Evolutionary conservation across 1,140 invertebrate species (phyloP), one percentile per base, ranked within the genome.

Genomic region (Prorops nasuta): DNA sequence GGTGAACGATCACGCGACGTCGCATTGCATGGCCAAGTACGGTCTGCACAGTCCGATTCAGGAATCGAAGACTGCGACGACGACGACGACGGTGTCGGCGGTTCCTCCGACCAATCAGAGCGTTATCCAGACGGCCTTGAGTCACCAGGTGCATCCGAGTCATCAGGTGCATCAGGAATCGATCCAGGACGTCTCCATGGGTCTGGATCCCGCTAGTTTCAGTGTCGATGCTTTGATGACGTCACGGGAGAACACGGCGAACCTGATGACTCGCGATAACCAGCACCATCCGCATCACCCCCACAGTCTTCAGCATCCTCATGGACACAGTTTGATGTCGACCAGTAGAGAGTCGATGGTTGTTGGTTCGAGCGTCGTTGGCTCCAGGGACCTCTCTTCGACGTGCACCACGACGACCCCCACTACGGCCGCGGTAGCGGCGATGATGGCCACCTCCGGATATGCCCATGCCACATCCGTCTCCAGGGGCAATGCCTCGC

Each of bases 211-310:
- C 0, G 68, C 79, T 1, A 75, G 72, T 9, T 82, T 83, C 46
- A 81, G 74, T 51, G 81, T 82, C 8, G 81, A 82, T 44, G 77
- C 78, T 9, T 51, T 81, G 14, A 81, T 81, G 78, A 80, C 75
- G 0, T 60, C 65, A 1, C 66, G 66, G 2, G 66, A 79, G 64
- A 55, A 78, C 65, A 67, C 66, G 63, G 52, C 62, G 46, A 12
- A 74, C 54, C 58, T 79, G 66, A 62, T 62, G 67, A 15, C 69
- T 44, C 72, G 79, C 56, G 47, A 71, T 42, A 73, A 79, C 72
- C 51, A 82, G 24, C 81, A 78, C 20, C 71, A 70, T 20, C 67
- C 81, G 9, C 83, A 84, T 49, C 71, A 75, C 12, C 74, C 78
- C 17, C 80, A 82, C 38, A 74, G 76, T 43, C 75, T 81, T 7